Percentiles rank a stretch among this genome's conserved stretches.
Conservation (phyloP, 1,140 invertebrate genomes). For the Musca domestica region DNA sequence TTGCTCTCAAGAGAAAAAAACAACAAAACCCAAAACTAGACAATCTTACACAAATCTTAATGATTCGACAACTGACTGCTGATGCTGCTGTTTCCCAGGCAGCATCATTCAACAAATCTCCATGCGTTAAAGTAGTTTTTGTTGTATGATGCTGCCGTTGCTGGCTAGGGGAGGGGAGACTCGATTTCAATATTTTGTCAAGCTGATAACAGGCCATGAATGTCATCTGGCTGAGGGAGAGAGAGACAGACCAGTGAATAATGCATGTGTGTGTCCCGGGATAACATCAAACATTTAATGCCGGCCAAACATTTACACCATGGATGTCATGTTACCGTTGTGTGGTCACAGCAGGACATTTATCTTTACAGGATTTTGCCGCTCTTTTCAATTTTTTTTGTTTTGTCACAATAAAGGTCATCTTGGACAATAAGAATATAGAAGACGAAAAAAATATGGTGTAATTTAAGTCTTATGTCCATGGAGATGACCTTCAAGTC, state of each 20-base stretch:
- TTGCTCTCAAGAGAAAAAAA: slow-evolving; percentile 6
- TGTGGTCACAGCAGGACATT: slow-evolving; percentile 7
- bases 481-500: too few species aligned
- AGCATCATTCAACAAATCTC: neutral
- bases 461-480: too few species aligned
- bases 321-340: neutral
- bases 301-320: slow-evolving; percentile 2
- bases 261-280: too few species aligned
- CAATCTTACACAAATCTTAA: slow-evolving; percentile 1
- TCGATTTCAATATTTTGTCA: neutral
- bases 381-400: neutral
- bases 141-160: neutral
- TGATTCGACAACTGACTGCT: neutral
- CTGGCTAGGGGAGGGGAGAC: neutral
- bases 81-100: neutral
- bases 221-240: too few species aligned
- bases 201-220: neutral
- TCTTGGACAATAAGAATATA: too few species aligned
- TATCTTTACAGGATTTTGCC: neutral
- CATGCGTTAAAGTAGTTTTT: neutral
- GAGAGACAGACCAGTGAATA: too few species aligned
- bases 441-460: too few species aligned
- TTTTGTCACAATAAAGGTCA: too few species aligned
- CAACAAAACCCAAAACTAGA: neutral
- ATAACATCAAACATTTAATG: slow-evolving; percentile 2